A percentile compares a stretch with the other conserved stretches of the same genome.
Evolutionary conservation across 2,113 vertebrate species (phyloP).

Genomic region (Odobenus rosmarus): DNA sequence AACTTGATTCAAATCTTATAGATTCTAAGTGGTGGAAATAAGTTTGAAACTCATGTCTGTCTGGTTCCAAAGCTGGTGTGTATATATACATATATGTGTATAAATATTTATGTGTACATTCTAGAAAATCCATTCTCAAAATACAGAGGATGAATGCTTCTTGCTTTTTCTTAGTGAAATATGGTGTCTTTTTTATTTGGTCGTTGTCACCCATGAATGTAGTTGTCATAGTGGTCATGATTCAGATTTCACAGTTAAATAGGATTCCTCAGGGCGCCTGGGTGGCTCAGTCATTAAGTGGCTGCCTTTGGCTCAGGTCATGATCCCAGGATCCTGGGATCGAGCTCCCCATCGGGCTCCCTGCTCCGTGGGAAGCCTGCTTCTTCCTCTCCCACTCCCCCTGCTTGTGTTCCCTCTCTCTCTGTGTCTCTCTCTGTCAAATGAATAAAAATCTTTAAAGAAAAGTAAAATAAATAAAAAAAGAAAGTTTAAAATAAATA

Average conservation of each 20-base stretch:
- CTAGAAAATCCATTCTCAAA: neutral
- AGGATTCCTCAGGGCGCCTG: neutral
- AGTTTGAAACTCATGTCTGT: neutral
- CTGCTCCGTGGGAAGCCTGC: too few relatives aligned
- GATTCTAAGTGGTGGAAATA: neutral
- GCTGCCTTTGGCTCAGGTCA: too few relatives aligned
- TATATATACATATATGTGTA: neutral
- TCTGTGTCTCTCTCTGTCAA: too few relatives aligned
- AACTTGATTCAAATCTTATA: neutral
- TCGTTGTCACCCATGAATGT: neutral
- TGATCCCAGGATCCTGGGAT: too few relatives aligned
- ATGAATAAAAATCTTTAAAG: too few relatives aligned
- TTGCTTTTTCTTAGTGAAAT: neutral
- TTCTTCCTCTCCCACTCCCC: too few relatives aligned
- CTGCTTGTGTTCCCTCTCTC: too few relatives aligned
- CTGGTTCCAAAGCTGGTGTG: neutral
- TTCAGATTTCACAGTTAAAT: neutral
- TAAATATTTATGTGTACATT: neutral
- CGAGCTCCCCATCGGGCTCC: too few relatives aligned
- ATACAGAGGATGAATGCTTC: neutral
- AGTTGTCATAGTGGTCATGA: neutral
- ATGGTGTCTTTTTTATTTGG: neutral
- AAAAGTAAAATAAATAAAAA: too few relatives aligned
- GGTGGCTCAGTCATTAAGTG: too few relatives aligned
- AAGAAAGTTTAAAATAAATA: neutral